Base-by-base conservation (phyloP, 1,140 invertebrate species). In the Agraylea sexmaculata region DNA sequence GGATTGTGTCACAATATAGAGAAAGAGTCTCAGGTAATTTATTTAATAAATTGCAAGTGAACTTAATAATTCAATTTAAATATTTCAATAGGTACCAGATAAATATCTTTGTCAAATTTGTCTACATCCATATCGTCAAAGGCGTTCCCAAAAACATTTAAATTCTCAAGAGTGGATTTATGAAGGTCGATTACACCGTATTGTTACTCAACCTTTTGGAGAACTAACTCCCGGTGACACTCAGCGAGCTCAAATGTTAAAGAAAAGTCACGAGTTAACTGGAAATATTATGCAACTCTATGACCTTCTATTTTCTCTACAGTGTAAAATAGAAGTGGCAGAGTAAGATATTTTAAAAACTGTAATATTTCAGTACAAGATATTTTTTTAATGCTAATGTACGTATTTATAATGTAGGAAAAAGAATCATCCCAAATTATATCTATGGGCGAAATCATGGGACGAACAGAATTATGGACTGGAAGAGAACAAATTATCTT, bases 41-140 rank as follows among this genome's bases (percentile, higher is more conserved):
- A 36, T 35, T 21, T 23, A 31, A 3, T 8, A 13, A 41, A 8
- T 29, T 32, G 21, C 15, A 36, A 15, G 2, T 40, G 11, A 15
- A 28, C 39, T 44, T 18, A 12, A 33, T 40, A 11, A 3, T 22
- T 1, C 20, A 12, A 30, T 7, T 23, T 18, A n/a, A 20, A 17
- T 30, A 25, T n/a, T 2, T 25, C 12, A 25, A 25, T 73, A 90
- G 58, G 84, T 92, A 8, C 88, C 89, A 0, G 83, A 88, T 31
- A 88, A 87, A 56, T 93, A 93, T 59, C 74, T 92, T 27, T 94
- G 90, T 61, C 79, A 73, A 40, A 84, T 87, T 36, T 95, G 90
- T 58, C 71, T 75, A 40, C 74, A 88, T 70, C 83, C 90, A 5
- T 69, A 68, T 27, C 71, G 75, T 12, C 78, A 77, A 48, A 70